Evolutionary conservation across 1,140 invertebrate genomes (phyloP).

Genomic region (Halyomorpha halys): DNA sequence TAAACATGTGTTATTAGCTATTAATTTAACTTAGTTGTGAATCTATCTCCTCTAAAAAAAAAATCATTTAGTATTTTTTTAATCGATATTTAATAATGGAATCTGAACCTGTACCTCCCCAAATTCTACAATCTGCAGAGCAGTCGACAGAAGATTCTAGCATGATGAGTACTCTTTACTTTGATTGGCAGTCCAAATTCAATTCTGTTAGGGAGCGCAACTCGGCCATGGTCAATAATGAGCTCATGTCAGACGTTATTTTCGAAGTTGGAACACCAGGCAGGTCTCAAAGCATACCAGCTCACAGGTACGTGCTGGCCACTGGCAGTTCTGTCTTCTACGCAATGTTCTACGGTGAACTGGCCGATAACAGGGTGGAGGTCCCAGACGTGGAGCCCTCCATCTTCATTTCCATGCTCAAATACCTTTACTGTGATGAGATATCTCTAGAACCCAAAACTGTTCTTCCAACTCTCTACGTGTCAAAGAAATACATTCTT

Average conservation of each 20-base stretch:
- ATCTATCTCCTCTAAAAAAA: too few relatives aligned
- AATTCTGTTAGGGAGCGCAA: conserved; percentile 76
- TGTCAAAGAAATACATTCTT: conserved; percentile 87
- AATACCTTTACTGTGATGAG: conserved; percentile 93
- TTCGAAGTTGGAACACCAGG: conserved; percentile 75
- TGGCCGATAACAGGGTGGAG: conserved; percentile 79
- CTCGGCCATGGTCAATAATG: conserved; percentile 90
- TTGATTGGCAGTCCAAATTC: conserved; percentile 80
- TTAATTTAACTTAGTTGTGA: too few relatives aligned
- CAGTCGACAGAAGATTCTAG: too few relatives aligned
- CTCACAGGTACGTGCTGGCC: conserved; percentile 86
- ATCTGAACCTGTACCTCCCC: too few relatives aligned
- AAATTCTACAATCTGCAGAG: too few relatives aligned
- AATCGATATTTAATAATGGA: too few relatives aligned
- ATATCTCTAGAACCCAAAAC: conserved; percentile 83
- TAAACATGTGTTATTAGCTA: too few relatives aligned
- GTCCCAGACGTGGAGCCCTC: conserved; percentile 86
- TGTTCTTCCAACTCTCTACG: conserved; percentile 77
- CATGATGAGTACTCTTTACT: conserved; percentile 52
- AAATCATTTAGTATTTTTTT: too few relatives aligned
- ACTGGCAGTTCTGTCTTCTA: conserved; percentile 88
- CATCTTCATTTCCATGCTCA: conserved; percentile 75
- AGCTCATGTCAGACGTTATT: conserved; percentile 80
- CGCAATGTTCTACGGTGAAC: conserved; percentile 85
- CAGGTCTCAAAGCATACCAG: conserved; percentile 66